These are phyloP conservation scores for Gallinago undulata DNA, from an alignment of 2,113 vertebrate species.

Conservation along the genomic window DNA sequence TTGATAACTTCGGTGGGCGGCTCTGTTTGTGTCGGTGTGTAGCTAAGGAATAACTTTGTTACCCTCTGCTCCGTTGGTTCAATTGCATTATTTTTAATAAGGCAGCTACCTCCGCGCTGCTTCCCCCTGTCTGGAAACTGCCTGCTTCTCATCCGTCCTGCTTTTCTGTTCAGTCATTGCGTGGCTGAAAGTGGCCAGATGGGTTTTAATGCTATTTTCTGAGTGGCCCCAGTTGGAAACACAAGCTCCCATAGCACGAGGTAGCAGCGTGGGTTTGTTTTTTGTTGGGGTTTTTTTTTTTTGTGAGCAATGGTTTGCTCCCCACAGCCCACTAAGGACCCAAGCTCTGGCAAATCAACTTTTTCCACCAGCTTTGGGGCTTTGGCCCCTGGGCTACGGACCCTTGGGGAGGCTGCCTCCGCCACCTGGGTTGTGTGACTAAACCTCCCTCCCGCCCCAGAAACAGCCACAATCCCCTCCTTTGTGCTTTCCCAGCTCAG, in stretches of 20 bases:
- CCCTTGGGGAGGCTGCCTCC: rapidly evolving
- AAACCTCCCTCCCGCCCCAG: not conserved
- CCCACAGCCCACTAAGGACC: not conserved
- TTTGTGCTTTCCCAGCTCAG: constrained; percentile 25
- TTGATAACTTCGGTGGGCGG: not conserved
- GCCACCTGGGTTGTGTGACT: not conserved
- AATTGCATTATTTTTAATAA: constrained; percentile 46
- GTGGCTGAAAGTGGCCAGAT: not conserved
- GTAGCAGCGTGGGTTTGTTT: not conserved
- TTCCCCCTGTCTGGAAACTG: not conserved
- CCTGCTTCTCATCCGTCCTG: not conserved
- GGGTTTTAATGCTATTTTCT: not conserved
- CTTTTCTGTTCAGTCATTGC: constrained; percentile 26
- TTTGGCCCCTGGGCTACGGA: not conserved
- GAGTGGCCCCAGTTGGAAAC: not conserved
- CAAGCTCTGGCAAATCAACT: not conserved
- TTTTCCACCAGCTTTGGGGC: not conserved
- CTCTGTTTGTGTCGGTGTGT: not conserved
- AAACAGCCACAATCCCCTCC: constrained; percentile 26
- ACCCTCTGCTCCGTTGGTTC: not conserved
- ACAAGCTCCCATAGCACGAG: not conserved
- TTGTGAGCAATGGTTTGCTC: not conserved
- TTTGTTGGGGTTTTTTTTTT: no score
- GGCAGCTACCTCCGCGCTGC: not conserved
- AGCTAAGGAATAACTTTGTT: constrained; percentile 9